Conservation (phyloP, 2,113 vertebrate species). For the Anolis carolinensis region DNA sequence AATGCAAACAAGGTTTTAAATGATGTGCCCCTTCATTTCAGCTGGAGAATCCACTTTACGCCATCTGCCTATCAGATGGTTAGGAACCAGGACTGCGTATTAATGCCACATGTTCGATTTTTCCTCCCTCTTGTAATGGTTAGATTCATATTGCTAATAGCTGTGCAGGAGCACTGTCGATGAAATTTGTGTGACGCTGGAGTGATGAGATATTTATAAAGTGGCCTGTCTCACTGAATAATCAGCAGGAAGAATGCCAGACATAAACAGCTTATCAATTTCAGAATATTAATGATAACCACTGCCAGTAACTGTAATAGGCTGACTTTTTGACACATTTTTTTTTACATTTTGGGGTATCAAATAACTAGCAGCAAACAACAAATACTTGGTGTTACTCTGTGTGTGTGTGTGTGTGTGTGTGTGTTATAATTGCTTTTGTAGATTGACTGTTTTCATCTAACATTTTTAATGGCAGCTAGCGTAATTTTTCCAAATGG, state of each 20-base stretch:
- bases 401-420: background rate
- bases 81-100: constrained; percentile 90
- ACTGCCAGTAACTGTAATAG: constrained; percentile 67
- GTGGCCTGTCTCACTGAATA: constrained; percentile 85
- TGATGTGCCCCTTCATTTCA: constrained; percentile 96
- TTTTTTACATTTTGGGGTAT: constrained; percentile 51
- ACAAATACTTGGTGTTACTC: constrained; percentile 43
- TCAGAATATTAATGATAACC: constrained; percentile 79
- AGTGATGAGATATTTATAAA: constrained; percentile 90
- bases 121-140: constrained; percentile 84
- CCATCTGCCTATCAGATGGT: constrained; percentile 99
- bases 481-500: constrained; percentile 33
- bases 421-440: constrained; percentile 54
- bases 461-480: constrained; percentile 44
- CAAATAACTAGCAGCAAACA: constrained; percentile 50
- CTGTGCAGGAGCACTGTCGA: constrained; percentile 87
- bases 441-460: constrained; percentile 20
- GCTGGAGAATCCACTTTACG: constrained; percentile 88
- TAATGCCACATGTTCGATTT: constrained; percentile 95
- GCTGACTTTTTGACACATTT: constrained; percentile 53
- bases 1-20: constrained; percentile 99
- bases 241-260: constrained; percentile 84
- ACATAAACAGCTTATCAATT: constrained; percentile 81
- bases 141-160: constrained; percentile 91
- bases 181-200: constrained; percentile 86